Percentiles rank a stretch among this genome's conserved stretches.
Conservation (phyloP, 2,113 vertebrate species). For the Sylvietta virens region DNA sequence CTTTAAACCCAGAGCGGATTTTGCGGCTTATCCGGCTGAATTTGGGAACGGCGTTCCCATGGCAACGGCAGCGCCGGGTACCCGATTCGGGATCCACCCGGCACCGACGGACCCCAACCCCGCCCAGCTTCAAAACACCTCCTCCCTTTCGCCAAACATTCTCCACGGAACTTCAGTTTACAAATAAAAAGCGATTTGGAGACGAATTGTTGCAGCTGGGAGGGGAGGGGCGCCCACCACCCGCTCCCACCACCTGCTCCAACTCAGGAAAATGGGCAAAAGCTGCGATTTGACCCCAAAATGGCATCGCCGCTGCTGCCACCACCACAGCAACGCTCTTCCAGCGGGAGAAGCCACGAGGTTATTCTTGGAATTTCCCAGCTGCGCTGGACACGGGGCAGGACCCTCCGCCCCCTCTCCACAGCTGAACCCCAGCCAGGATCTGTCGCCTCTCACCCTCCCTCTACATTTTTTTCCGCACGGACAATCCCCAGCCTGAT, state of each 20-base stretch:
- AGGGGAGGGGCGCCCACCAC: rapidly evolving
- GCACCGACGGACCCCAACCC: rapidly evolving
- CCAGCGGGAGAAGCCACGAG: rapidly evolving
- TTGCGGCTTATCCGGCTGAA: neutral
- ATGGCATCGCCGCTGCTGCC: rapidly evolving
- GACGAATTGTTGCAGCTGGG: rapidly evolving
- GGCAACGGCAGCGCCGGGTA: neutral
- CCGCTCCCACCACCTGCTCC: neutral
- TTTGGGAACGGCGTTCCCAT: neutral
- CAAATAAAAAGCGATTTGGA: neutral
- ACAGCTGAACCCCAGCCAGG: neutral
- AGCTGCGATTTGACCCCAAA: neutral
- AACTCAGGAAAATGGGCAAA: neutral
- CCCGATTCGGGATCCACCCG: neutral
- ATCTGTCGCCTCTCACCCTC: rapidly evolving
- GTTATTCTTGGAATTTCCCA: neutral
- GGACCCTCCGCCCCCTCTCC: neutral
- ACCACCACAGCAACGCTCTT: rapidly evolving
- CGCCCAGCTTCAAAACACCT: rapidly evolving
- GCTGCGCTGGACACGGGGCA: neutral
- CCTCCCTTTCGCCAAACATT: neutral
- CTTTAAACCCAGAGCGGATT: neutral
- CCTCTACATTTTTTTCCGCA: rapidly evolving
- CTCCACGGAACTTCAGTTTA: rapidly evolving
- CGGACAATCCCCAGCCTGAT: neutral